Conservation (phyloP, 2,113 vertebrate species). For the Excalfactoria chinensis region DNA sequence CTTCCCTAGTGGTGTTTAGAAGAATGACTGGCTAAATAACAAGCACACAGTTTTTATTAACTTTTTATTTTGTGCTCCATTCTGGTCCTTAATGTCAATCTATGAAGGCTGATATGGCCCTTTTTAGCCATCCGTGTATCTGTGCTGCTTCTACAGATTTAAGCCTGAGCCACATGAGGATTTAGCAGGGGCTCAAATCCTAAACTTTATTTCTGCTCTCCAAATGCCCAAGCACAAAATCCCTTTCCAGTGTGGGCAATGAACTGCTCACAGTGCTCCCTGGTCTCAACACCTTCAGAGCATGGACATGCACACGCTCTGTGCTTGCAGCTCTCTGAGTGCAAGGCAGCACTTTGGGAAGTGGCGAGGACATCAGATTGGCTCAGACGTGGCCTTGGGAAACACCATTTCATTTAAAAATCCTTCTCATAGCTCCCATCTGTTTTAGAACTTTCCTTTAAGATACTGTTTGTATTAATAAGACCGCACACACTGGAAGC, state of each 20-base stretch:
- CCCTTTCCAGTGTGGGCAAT: neutral
- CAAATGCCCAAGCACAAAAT: neutral
- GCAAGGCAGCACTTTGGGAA: neutral
- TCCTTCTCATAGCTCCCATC: conserved; percentile 10
- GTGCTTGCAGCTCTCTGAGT: fast-evolving
- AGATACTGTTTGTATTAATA: conserved; percentile 51
- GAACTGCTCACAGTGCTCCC: neutral
- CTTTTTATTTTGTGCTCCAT: neutral
- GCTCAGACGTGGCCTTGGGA: neutral
- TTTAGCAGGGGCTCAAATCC: neutral
- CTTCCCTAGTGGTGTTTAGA: neutral
- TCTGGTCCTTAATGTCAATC: neutral
- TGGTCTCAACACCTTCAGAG: neutral
- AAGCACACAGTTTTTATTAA: neutral
- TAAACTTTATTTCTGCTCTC: neutral
- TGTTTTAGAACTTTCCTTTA: neutral
- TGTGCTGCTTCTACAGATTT: neutral
- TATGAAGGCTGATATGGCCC: neutral
- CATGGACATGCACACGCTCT: fast-evolving
- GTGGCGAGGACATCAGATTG: neutral
- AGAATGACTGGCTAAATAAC: neutral
- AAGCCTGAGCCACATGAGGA: neutral
- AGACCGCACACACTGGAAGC: conserved; percentile 21
- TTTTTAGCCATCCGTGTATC: neutral
- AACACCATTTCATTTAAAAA: conserved; percentile 2